Percentiles rank a stretch among this genome's conserved stretches.
Conservation (phyloP, 2,113 vertebrate genomes). For the Plecotus auritus region DNA sequence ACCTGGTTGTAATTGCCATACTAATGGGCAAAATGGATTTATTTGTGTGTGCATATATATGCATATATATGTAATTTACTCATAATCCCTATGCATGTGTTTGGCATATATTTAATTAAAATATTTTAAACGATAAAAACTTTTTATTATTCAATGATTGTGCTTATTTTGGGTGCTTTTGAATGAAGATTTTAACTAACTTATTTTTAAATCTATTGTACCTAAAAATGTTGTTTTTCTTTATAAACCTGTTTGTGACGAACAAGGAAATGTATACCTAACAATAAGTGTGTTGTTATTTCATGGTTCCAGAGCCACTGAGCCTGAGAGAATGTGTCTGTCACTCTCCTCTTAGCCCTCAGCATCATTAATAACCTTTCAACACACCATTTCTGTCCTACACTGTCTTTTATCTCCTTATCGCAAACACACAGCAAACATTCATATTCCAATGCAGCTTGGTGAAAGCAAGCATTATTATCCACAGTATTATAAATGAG, state of each 20-base stretch:
- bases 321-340: neutral
- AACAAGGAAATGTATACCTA: neutral
- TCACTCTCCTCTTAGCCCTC: neutral
- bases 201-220: neutral
- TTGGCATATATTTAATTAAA: neutral
- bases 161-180: neutral
- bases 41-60: neutral
- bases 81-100: neutral
- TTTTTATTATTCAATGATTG: neutral
- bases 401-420: slow-evolving; percentile 17
- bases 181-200: neutral
- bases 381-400: neutral
- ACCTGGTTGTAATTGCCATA: neutral
- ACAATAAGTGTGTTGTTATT: neutral
- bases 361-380: slow-evolving; percentile 27
- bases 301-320: neutral
- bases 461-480: slow-evolving; percentile 21
- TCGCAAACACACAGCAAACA: slow-evolving; percentile 9
- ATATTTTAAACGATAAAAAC: neutral
- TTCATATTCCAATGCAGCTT: neutral
- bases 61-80: neutral
- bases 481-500: slow-evolving; percentile 8
- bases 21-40: neutral
- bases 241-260: neutral
- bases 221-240: neutral